A percentile compares a stretch with the other conserved stretches of the same genome.
These are phyloP conservation scores for Listrodromus nycthemerus DNA, from an alignment of 2,888 invertebrate genomes.

Conservation along the genomic window DNA sequence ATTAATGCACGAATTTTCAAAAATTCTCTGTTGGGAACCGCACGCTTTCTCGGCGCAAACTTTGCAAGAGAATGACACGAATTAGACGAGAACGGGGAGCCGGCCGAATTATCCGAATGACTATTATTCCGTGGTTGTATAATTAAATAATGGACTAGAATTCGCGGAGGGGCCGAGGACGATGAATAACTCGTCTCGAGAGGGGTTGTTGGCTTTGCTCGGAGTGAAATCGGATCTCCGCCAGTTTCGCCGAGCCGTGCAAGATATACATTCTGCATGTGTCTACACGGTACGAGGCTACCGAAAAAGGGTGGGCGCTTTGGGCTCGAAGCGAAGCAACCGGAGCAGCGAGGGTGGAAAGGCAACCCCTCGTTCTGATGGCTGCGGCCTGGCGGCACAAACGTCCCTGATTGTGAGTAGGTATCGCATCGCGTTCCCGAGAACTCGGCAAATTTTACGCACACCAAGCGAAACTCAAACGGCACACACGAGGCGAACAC, in stretches of 20 bases:
- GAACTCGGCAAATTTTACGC: slow-evolving; percentile 27
- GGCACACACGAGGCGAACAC: slow-evolving; percentile 18
- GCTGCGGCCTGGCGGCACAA: slow-evolving; percentile 41
- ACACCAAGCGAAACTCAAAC: not conserved
- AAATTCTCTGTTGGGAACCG: not conserved
- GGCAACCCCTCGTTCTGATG: slow-evolving; percentile 21
- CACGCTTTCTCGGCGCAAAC: not conserved
- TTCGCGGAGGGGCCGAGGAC: slow-evolving; percentile 12
- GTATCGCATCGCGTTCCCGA: slow-evolving; percentile 38
- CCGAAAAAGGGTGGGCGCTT: slow-evolving; percentile 33
- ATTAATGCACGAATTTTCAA: not conserved
- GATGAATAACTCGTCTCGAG: slow-evolving; percentile 37
- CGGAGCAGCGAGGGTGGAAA: slow-evolving; percentile 48
- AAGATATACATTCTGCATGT: slow-evolving; percentile 17
- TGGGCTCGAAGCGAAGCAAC: slow-evolving; percentile 21
- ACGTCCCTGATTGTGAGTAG: slow-evolving; percentile 53
- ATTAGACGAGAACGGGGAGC: slow-evolving; percentile 2
- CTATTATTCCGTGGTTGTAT: slow-evolving; percentile 17
- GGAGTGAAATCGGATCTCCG: slow-evolving; percentile 51
- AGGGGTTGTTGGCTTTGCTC: slow-evolving; percentile 26
- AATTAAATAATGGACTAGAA: slow-evolving; percentile 42
- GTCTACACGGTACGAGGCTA: slow-evolving; percentile 6
- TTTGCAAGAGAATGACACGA: slow-evolving; percentile 6
- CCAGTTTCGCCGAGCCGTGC: slow-evolving; percentile 34
- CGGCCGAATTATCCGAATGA: slow-evolving; percentile 5